phyloP scores from a whole-genome alignment of 1,140 invertebrate species.

The Macrotrachela quadricornifera region DNA sequence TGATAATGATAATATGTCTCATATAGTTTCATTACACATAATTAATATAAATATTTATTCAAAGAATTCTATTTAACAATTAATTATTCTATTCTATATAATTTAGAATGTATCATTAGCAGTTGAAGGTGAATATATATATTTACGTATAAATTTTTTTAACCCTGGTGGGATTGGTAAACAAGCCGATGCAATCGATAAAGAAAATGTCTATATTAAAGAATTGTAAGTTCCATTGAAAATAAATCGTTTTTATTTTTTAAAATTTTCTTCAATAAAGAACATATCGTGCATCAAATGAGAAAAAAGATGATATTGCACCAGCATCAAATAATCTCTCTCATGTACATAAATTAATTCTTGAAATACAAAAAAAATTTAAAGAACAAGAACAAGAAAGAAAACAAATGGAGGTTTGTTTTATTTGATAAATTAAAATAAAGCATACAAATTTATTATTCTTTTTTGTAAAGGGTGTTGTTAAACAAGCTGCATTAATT shows the following conservation, averaged over 20 bases:
- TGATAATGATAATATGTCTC: too few species aligned
- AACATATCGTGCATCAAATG: conserved; percentile 77
- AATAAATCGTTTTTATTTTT: too few species aligned
- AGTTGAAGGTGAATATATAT: conserved; percentile 95
- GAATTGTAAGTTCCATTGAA: too few species aligned
- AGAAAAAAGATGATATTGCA: conserved; percentile 79
- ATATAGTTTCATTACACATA: too few species aligned
- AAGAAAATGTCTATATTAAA: not conserved
- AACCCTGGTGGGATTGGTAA: conserved; percentile 79
- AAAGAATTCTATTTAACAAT: too few species aligned
- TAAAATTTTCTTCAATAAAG: conserved; percentile 6
- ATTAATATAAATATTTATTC: too few species aligned
- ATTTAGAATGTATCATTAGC: conserved; percentile 72
- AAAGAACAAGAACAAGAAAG: conserved; percentile 94
- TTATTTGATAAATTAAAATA: too few species aligned
- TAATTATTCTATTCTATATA: too few species aligned
- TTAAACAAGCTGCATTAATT: conserved; percentile 93
- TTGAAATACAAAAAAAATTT: conserved; percentile 97
- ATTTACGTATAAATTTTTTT: conserved; percentile 93
- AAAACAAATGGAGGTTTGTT: conserved; percentile 61
- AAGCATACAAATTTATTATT: too few species aligned
- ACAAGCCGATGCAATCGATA: conserved; percentile 43
- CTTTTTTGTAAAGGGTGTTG: conserved; percentile 42
- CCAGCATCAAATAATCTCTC: conserved; percentile 85
- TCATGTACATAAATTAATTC: conserved; percentile 85